Evolutionary conservation across 2,888 invertebrate genomes (phyloP).

Genomic region (Ormyrus labotus): DNA sequence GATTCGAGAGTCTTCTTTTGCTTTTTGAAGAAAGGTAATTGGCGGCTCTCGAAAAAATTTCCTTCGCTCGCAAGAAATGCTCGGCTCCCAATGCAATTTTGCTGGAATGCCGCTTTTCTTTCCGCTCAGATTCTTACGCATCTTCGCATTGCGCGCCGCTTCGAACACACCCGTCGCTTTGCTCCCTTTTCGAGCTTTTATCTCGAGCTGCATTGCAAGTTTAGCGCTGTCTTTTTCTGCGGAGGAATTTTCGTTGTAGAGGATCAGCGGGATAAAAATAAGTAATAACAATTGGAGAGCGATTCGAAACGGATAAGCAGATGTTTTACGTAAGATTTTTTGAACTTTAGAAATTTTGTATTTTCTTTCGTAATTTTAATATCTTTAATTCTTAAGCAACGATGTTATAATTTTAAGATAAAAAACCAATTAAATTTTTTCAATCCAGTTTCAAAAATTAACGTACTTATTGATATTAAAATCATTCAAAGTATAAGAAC

Average conservation of each 20-base stretch:
- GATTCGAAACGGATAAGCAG: too few relatives aligned
- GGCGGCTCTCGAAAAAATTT: not conserved
- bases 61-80: not conserved
- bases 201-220: not conserved
- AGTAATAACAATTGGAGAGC: not conserved
- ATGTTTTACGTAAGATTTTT: not conserved
- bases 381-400: not conserved
- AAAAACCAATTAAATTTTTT: not conserved
- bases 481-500: not conserved
- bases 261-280: not conserved
- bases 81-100: conserved; percentile 1
- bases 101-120: conserved; percentile 27
- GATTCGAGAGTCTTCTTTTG: too few relatives aligned
- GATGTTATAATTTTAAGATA: not conserved
- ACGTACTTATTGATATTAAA: not conserved
- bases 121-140: not conserved
- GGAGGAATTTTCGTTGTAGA: too few relatives aligned
- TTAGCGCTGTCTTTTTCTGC: too few relatives aligned
- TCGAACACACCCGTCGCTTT: not conserved
- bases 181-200: not conserved
- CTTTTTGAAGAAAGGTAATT: not conserved
- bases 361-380: not conserved
- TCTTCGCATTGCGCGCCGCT: not conserved
- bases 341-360: not conserved
- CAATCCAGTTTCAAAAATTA: not conserved